Percentiles rank a stretch among this genome's conserved stretches.
These are phyloP conservation scores for Percopsis omiscomaycus DNA, from an alignment of 2,797 vertebrate genomes.

Conservation along the genomic window DNA sequence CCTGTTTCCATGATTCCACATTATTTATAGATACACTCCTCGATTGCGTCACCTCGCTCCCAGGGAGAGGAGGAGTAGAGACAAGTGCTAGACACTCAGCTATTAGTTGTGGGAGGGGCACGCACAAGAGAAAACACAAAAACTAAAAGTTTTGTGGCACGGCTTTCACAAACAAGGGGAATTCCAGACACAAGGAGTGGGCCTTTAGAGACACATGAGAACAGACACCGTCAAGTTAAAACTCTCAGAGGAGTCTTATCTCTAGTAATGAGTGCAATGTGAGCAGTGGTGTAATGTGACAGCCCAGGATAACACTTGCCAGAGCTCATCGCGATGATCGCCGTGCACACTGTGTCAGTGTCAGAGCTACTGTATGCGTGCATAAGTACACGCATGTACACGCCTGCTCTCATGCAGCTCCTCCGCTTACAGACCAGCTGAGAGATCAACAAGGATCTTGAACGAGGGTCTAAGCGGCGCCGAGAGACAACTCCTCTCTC, in stretches of 20 bases:
- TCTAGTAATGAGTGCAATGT: no score
- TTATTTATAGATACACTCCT: no score
- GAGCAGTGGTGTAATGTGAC: neutral
- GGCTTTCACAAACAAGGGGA: no score
- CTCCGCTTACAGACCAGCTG: constrained; percentile 28
- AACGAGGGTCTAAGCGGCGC: constrained; percentile 48
- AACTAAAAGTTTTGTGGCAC: neutral
- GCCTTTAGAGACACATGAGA: no score
- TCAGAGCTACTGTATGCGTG: neutral
- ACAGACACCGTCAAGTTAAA: no score
- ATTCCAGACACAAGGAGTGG: no score
- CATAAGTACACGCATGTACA: neutral
- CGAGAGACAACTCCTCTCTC: constrained; percentile 50
- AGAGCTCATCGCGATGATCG: neutral
- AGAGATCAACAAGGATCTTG: constrained; percentile 32
- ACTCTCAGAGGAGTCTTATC: neutral
- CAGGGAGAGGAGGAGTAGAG: no score
- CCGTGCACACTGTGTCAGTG: neutral
- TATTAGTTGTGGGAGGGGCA: no score
- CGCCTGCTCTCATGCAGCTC: constrained; percentile 25
- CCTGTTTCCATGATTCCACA: no score
- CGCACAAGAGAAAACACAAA: neutral
- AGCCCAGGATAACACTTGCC: neutral
- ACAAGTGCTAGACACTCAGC: no score
- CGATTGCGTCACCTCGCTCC: no score